Conservation (phyloP, 1,140 invertebrate species). For the Lucilia cuprina region DNA sequence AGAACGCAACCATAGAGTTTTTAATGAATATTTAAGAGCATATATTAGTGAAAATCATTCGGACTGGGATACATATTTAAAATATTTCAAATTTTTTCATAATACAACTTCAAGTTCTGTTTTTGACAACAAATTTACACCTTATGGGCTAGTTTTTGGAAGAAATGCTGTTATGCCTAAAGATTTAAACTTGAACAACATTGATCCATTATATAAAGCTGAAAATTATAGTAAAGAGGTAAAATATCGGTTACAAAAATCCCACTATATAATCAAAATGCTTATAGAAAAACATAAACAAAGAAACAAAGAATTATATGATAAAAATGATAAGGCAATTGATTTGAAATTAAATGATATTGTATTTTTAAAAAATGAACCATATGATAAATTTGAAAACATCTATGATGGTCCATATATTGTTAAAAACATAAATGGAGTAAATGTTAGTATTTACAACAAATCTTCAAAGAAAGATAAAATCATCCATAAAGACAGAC, state of each 20-base stretch:
- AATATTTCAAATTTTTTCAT: not conserved
- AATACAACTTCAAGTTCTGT: not conserved
- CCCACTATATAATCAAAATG: not conserved
- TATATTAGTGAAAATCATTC: not conserved
- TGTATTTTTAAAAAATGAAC: not conserved
- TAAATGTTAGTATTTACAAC: not conserved
- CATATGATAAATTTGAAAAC: not conserved
- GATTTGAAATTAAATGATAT: too few species aligned
- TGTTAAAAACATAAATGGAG: not conserved
- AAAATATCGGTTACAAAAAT: not conserved
- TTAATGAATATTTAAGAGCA: constrained; percentile 37
- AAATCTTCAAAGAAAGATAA: not conserved
- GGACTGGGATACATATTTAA: not conserved
- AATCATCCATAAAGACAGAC: not conserved
- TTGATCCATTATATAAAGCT: not conserved
- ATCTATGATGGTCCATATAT: not conserved
- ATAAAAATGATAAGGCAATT: too few species aligned
- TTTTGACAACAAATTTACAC: not conserved
- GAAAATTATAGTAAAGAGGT: not conserved
- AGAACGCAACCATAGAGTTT: constrained; percentile 34
- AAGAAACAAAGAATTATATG: too few species aligned
- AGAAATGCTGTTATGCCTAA: not conserved
- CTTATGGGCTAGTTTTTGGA: not conserved
- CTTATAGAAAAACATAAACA: not conserved
- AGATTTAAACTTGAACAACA: not conserved